These are phyloP conservation scores for Nomada ruficornis DNA, from an alignment of 2,888 invertebrate genomes.

Conservation along the genomic window DNA sequence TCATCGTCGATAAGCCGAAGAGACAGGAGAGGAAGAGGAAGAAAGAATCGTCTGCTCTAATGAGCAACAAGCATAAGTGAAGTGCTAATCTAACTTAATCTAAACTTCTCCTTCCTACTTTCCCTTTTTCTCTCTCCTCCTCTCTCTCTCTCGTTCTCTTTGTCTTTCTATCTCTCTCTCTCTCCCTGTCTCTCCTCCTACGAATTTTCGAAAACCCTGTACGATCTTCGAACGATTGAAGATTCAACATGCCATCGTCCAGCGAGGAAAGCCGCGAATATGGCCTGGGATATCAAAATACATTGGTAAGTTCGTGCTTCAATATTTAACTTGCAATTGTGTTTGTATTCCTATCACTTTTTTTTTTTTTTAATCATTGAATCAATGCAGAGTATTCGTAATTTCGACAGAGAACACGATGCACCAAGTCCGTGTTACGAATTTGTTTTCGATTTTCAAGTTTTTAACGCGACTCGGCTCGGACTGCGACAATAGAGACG, in stretches of 20 bases:
- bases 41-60: slow-evolving; percentile 27
- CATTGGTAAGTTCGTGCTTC: slow-evolving; percentile 86
- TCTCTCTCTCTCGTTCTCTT: not conserved
- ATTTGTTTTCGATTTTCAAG: no score
- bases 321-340: not conserved
- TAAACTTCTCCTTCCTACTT: slow-evolving; percentile 4
- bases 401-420: slow-evolving; percentile 27
- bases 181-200: not conserved
- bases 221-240: not conserved
- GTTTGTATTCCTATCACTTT: not conserved
- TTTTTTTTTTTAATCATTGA: not conserved
- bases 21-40: slow-evolving; percentile 44
- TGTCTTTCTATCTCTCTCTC: not conserved
- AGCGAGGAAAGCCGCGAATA: slow-evolving; percentile 86
- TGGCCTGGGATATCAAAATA: slow-evolving; percentile 90
- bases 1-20: slow-evolving; percentile 47
- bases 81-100: slow-evolving; percentile 22
- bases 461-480: no score
- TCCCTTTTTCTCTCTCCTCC: not conserved
- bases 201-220: slow-evolving; percentile 12
- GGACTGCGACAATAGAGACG: slow-evolving; percentile 23
- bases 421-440: not conserved
- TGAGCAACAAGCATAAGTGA: slow-evolving; percentile 24
- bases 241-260: slow-evolving; percentile 73
- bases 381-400: not conserved